Conservation (phyloP, 2,888 invertebrate genomes). For the Ophion obscuratus region DNA sequence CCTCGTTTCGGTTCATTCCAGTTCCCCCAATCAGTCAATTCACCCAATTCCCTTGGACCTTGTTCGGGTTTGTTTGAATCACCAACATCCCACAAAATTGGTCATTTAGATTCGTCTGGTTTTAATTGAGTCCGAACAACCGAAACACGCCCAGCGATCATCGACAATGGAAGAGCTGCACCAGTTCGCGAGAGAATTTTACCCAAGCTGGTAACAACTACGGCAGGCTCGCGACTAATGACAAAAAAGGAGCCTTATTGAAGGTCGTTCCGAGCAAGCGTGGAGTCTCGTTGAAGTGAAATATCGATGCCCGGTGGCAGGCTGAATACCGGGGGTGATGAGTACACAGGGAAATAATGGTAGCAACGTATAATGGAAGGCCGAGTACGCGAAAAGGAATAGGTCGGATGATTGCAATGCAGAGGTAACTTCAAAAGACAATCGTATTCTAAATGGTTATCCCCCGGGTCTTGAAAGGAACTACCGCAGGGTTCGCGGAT, state of each 20-base stretch:
- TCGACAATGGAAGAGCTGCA: no score
- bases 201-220: no score
- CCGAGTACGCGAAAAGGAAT: slow-evolving; percentile 28
- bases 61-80: no score
- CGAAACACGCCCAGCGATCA: no score
- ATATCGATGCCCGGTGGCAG: slow-evolving; percentile 5
- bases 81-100: no score
- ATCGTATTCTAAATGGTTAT: slow-evolving; percentile 61
- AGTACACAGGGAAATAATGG: slow-evolving; percentile 16
- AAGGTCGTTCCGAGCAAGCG: background rate
- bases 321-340: slow-evolving; percentile 27
- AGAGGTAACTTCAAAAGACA: slow-evolving; percentile 62
- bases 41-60: no score
- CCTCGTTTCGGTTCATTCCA: no score
- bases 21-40: no score
- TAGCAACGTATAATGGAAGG: background rate
- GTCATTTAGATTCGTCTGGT: no score
- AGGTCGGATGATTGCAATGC: slow-evolving; percentile 61
- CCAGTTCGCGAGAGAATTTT: no score
- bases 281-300: background rate
- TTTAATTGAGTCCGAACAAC: no score
- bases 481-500: slow-evolving; percentile 35
- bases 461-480: slow-evolving; percentile 47
- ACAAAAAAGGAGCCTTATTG: background rate
- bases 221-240: no score